Evolutionary conservation across 2,888 invertebrate species (phyloP).

Genomic region (Automeris io): DNA sequence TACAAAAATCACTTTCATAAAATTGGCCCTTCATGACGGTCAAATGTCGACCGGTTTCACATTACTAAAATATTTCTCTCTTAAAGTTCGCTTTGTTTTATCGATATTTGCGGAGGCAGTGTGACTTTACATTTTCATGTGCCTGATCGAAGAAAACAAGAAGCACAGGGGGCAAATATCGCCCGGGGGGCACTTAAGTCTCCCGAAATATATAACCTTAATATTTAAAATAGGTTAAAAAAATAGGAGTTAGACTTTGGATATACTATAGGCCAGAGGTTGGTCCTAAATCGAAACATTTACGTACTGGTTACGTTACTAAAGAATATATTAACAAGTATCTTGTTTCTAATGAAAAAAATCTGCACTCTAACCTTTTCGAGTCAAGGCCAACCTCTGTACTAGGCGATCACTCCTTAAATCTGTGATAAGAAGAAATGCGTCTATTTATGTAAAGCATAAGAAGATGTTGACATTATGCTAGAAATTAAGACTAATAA

Average conservation of each 20-base stretch:
- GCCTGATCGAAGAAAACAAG: slow-evolving; percentile 68
- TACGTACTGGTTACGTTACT: not conserved
- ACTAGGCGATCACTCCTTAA: slow-evolving; percentile 40
- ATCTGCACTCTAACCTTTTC: not conserved
- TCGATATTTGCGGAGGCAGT: slow-evolving; percentile 39
- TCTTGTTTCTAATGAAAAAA: not conserved
- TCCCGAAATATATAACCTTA: slow-evolving; percentile 66
- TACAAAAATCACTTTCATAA: slow-evolving; percentile 24
- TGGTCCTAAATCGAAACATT: slow-evolving; percentile 18
- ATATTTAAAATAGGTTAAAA: slow-evolving; percentile 74
- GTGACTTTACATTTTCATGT: slow-evolving; percentile 33
- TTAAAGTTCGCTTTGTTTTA: slow-evolving; percentile 29
- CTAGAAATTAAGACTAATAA: not conserved
- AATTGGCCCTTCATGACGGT: slow-evolving; percentile 32
- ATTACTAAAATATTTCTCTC: slow-evolving; percentile 44
- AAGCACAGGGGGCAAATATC: slow-evolving; percentile 63
- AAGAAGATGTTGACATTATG: slow-evolving; percentile 12
- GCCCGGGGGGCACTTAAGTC: slow-evolving; percentile 50
- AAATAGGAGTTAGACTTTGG: slow-evolving; percentile 76
- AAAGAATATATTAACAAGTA: not conserved
- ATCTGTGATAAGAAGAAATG: slow-evolving; percentile 31
- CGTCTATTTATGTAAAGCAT: not conserved
- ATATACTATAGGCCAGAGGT: slow-evolving; percentile 51
- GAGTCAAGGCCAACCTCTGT: slow-evolving; percentile 26
- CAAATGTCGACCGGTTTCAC: slow-evolving; percentile 22